Evolutionary conservation across 2,113 vertebrate species (phyloP), one percentile per base, ranked within the genome.

Genomic region (Promerops cafer): DNA sequence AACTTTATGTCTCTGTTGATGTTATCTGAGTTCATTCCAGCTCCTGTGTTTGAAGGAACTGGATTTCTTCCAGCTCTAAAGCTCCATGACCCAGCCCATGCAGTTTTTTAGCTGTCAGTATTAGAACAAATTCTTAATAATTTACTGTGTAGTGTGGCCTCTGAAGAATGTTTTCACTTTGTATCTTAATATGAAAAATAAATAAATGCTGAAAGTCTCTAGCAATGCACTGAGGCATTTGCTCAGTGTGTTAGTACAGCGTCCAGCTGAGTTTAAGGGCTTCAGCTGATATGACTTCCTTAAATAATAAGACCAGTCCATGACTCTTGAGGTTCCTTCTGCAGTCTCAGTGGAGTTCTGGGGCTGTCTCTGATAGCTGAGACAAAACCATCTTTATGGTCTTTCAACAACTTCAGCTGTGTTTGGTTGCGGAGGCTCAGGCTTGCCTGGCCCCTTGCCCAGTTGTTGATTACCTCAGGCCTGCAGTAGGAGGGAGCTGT

Each of bases 121-220:
- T 75, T 88, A 71, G 66, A 93, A 79, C 14, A 79, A 89, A 85
- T 79, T 89, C 63, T 85, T 89, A 72, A 85, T 87, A 87, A 94
- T 94, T 82, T 84, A 84, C 0, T 0, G 44, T 54, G 35, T 56
- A 28, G 49, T 31, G 14, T 89, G 60, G 60, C 52, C 69, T 89
- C 74, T 76, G 81, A 94, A 90, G 81, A 91, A 78, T 83, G 40
- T 75, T 96, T 87, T 87, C 30, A 59, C 31, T 77, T 47, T 50
- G 18, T 82, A 31, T 84, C 44, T 78, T 94, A 69, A 68, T 93
- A 60, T 53, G 45, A 90, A 93, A 95, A 94, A 85, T 83, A 90
- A 93, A 91, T 65, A 89, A 87, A 90, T 88, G 57, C 18, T 8
- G 13, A 3, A 28, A 90, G 44, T 60, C n/a, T 91, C 47, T 68